These are phyloP conservation scores for Prorops nasuta DNA, from an alignment of 1,140 invertebrate species.

Conservation along the genomic window DNA sequence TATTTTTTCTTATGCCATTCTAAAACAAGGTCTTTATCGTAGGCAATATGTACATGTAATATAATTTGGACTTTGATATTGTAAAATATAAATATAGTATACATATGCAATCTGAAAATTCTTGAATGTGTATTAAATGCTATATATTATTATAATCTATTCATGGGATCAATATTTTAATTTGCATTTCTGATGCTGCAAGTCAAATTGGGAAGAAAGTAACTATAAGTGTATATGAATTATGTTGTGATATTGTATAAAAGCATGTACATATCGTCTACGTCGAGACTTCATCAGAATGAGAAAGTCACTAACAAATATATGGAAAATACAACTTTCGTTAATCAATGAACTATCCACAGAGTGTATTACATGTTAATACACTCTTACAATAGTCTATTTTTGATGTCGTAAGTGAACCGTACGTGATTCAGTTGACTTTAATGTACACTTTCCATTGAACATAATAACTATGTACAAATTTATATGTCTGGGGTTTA, in stretches of 20 bases:
- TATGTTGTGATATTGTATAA: slow-evolving; percentile 36
- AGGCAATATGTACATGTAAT: slow-evolving; percentile 43
- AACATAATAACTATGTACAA: slow-evolving; percentile 50
- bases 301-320: slow-evolving; percentile 30
- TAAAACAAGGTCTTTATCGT: slow-evolving; percentile 42
- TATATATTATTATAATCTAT: slow-evolving; percentile 36
- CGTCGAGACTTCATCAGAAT: slow-evolving; percentile 28
- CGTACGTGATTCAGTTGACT: slow-evolving; percentile 44
- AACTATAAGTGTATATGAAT: slow-evolving; percentile 29
- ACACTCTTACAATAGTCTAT: slow-evolving; percentile 53
- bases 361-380: slow-evolving; percentile 41
- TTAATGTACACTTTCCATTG: slow-evolving; percentile 45
- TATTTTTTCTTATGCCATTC: slow-evolving; percentile 18
- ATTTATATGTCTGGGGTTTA: slow-evolving; percentile 47
- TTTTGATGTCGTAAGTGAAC: slow-evolving; percentile 54
- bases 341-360: slow-evolving; percentile 41
- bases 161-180: slow-evolving; percentile 30
- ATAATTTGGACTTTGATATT: slow-evolving; percentile 32
- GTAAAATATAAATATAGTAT: slow-evolving; percentile 33
- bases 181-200: slow-evolving; percentile 28
- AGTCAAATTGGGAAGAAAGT: slow-evolving; percentile 26
- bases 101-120: slow-evolving; percentile 31
- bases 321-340: slow-evolving; percentile 27
- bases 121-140: slow-evolving; percentile 33
- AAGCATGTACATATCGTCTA: slow-evolving; percentile 42